Percentiles rank a stretch among this genome's conserved stretches.
Conservation (phyloP, 2,797 vertebrate species). For the Nothura maculosa region DNA sequence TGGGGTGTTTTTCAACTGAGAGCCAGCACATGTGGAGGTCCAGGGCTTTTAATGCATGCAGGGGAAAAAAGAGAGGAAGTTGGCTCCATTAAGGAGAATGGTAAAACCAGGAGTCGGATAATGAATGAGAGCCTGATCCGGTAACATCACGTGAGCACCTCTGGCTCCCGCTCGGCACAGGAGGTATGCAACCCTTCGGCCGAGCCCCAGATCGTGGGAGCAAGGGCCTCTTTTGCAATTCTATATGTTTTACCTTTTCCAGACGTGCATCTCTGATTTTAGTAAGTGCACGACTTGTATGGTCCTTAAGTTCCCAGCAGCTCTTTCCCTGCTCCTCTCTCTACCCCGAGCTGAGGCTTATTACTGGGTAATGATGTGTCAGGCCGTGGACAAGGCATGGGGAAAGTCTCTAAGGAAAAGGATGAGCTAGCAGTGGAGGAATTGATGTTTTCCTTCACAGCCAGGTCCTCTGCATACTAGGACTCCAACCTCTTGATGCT, state of each 20-base stretch:
- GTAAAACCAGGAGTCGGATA: slow-evolving; percentile 64
- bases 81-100: slow-evolving; percentile 56
- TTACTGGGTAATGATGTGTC: slow-evolving; percentile 67
- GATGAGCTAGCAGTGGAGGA: neutral
- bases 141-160: neutral
- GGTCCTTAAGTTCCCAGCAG: slow-evolving; percentile 36
- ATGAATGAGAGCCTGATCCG: slow-evolving; percentile 5
- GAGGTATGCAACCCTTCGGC: slow-evolving; percentile 6
- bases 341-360: slow-evolving; percentile 38
- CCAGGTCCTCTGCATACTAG: neutral
- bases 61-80: slow-evolving; percentile 43
- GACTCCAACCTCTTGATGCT: neutral
- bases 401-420: neutral
- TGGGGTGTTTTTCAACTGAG: slow-evolving; percentile 45
- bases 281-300: neutral
- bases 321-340: slow-evolving; percentile 5
- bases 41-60: neutral
- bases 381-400: neutral
- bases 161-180: slow-evolving; percentile 36
- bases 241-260: slow-evolving; percentile 69
- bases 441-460: neutral
- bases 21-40: slow-evolving; percentile 50
- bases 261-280: slow-evolving; percentile 54
- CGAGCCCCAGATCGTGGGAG: neutral
- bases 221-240: slow-evolving; percentile 71